Evolutionary conservation across 2,113 vertebrate genomes (phyloP).

Genomic region (Alligator mississippiensis): DNA sequence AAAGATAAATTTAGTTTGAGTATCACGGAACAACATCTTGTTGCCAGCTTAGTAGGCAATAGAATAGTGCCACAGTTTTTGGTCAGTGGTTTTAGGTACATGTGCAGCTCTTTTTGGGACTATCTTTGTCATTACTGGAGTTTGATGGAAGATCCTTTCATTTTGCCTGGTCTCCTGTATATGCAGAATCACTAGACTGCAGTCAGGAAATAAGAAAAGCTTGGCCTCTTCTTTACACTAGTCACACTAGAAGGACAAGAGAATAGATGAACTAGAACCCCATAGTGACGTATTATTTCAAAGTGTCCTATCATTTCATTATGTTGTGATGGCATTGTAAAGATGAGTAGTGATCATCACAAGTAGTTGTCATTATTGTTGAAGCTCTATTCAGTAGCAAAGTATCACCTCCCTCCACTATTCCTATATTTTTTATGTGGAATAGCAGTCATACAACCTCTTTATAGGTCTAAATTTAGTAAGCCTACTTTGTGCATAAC

Average conservation of each 20-base stretch:
- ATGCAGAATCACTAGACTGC: not conserved
- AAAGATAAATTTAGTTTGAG: not conserved
- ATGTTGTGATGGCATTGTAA: not conserved
- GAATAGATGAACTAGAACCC: not conserved
- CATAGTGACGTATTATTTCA: not conserved
- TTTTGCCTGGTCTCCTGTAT: not conserved
- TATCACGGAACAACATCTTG: not conserved
- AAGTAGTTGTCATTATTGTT: not conserved
- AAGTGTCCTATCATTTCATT: not conserved
- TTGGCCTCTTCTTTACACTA: not conserved
- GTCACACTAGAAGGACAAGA: not conserved
- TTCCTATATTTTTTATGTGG: not conserved
- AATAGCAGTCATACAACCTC: not conserved
- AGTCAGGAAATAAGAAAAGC: not conserved
- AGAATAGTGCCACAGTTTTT: not conserved
- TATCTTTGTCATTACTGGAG: not conserved
- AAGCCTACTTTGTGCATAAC: not conserved
- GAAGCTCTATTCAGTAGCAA: not conserved
- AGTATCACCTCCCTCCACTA: too few species aligned
- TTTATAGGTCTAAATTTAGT: not conserved
- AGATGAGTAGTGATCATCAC: not conserved
- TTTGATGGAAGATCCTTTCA: not conserved
- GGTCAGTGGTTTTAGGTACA: slow-evolving; percentile 11
- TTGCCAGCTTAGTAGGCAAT: not conserved
- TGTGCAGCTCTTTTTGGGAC: not conserved